phyloP scores from a whole-genome alignment of 2,113 vertebrate genomes.

The Corythoichthys intestinalis region DNA sequence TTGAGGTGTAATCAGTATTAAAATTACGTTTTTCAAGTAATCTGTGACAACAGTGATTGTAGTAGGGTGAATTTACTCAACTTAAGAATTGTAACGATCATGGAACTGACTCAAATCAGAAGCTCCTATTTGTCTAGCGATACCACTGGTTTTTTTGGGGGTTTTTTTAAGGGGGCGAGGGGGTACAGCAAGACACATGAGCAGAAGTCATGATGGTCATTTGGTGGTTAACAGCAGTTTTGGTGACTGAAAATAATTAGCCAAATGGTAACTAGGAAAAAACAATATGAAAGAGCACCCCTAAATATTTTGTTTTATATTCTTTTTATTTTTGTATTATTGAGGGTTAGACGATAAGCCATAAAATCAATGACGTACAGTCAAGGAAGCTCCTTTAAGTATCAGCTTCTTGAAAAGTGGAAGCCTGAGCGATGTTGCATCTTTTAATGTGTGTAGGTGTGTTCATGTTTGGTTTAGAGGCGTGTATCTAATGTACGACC shows the following conservation, averaged over 20 bases:
- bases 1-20: no score
- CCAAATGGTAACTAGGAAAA: not conserved
- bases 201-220: not conserved
- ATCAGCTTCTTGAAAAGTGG: conserved; percentile 27
- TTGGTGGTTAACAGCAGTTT: not conserved
- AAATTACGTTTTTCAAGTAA: no score
- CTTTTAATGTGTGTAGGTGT: conserved; percentile 8
- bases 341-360: not conserved
- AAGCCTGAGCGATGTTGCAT: conserved; percentile 21
- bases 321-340: not conserved
- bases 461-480: conserved; percentile 2
- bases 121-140: not conserved
- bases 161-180: no score
- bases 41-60: no score
- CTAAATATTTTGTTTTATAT: not conserved
- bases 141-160: no score
- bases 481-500: no score
- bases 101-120: not conserved
- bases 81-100: not conserved
- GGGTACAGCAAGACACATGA: no score
- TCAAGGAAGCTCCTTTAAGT: conserved; percentile 27
- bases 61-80: not conserved
- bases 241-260: not conserved
- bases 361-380: conserved; percentile 23
- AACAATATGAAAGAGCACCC: not conserved